Percentiles rank a stretch among this genome's conserved stretches.
Conservation (phyloP, 2,888 invertebrate genomes). For the Micoletzkya japonica region DNA sequence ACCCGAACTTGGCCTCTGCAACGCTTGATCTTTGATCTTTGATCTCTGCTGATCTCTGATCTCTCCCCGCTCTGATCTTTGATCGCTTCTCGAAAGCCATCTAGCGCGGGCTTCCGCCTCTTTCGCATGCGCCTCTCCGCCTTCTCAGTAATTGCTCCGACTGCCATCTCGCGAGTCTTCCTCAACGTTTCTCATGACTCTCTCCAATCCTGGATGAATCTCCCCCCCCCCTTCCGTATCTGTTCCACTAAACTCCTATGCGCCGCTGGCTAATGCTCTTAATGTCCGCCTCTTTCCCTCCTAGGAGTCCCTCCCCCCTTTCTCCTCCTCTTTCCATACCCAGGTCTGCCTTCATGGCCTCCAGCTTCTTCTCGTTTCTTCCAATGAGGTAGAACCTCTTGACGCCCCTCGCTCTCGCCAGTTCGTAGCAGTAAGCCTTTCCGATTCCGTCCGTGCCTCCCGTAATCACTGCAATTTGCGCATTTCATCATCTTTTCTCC, state of each 20-base stretch:
- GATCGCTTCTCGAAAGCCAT: no score
- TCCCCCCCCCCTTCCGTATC: not conserved
- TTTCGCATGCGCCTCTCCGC: no score
- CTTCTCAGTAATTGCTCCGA: no score
- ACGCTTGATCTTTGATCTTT: constrained; percentile 7
- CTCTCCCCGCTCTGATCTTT: no score
- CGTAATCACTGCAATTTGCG: constrained; percentile 51
- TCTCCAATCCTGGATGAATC: constrained; percentile 1
- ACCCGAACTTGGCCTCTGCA: constrained; percentile 40
- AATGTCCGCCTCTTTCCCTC: not conserved
- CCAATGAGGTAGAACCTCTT: constrained; percentile 58
- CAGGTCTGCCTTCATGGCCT: constrained; percentile 44
- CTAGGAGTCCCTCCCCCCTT: not conserved
- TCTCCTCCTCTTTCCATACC: constrained; percentile 31
- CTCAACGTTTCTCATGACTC: not conserved
- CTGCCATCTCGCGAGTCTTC: not conserved
- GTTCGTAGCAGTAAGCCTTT: constrained; percentile 56
- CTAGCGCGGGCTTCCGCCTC: no score
- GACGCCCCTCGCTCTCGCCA: constrained; percentile 53
- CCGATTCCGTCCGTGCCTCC: constrained; percentile 63
- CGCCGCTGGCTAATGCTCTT: not conserved
- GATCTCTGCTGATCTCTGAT: not conserved
- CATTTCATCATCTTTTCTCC: not conserved
- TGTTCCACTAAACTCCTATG: not conserved
- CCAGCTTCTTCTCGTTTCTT: constrained; percentile 51